These are phyloP conservation scores for Habropoda laboriosa DNA, from an alignment of 1,140 invertebrate species.

Conservation along the genomic window DNA sequence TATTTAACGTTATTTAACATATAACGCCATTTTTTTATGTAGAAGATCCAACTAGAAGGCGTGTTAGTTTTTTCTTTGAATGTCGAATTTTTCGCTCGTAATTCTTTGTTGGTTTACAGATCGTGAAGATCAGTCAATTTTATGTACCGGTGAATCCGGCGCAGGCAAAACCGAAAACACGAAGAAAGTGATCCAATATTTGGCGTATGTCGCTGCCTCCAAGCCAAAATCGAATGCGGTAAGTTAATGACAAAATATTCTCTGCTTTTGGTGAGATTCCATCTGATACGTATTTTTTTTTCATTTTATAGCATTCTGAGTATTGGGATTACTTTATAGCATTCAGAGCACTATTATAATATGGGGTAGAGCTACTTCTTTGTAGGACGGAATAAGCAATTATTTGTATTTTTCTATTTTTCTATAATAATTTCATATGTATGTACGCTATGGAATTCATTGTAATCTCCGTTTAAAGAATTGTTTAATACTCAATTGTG, in stretches of 20 bases:
- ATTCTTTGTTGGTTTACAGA: constrained; percentile 88
- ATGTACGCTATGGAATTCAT: too few relatives aligned
- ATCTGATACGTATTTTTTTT: background rate
- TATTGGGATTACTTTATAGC: too few relatives aligned
- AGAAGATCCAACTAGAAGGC: too few relatives aligned
- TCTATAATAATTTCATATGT: background rate
- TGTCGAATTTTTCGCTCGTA: background rate
- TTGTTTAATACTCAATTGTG: background rate
- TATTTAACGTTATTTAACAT: too few relatives aligned
- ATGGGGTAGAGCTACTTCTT: too few relatives aligned
- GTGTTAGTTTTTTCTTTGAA: too few relatives aligned
- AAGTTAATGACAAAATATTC: constrained; percentile 77
- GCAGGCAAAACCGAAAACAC: constrained; percentile 99
- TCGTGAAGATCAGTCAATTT: constrained; percentile 99
- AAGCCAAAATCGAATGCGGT: constrained; percentile 96
- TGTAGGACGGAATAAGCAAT: background rate
- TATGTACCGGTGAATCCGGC: constrained; percentile 99
- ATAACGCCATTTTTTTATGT: background rate
- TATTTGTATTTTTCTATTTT: constrained; percentile 6
- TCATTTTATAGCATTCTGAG: background rate
- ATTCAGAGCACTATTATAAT: too few relatives aligned
- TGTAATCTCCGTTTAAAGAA: background rate
- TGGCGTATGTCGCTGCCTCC: constrained; percentile 98
- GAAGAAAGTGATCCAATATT: constrained; percentile 99
- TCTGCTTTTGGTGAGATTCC: background rate